Conservation (phyloP, 2,797 vertebrate species). For the Meriones psammophilus region DNA sequence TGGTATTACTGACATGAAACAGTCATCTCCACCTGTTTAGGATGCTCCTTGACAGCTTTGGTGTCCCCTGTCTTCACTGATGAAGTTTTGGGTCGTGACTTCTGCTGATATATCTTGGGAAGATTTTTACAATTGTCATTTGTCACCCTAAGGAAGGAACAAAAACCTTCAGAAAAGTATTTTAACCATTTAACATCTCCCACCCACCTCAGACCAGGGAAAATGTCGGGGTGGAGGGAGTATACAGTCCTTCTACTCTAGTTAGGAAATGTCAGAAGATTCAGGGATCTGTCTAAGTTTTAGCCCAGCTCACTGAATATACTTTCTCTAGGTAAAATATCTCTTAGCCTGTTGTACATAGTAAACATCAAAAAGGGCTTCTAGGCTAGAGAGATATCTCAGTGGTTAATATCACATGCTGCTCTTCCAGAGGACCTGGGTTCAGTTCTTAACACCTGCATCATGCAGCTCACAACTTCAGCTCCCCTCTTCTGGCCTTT, state of each 20-base stretch:
- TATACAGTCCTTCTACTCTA: background rate
- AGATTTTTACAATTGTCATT: conserved; percentile 86
- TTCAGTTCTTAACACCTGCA: background rate
- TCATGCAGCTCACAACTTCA: background rate
- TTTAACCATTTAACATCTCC: background rate
- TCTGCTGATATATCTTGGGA: conserved; percentile 85
- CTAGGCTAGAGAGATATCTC: background rate
- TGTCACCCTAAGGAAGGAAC: conserved; percentile 81
- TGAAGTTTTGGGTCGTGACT: conserved; percentile 80
- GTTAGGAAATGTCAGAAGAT: background rate
- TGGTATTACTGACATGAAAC: background rate
- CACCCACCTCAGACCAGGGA: background rate
- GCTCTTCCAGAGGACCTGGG: background rate
- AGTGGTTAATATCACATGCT: background rate
- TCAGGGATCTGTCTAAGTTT: background rate
- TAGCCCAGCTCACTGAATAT: background rate
- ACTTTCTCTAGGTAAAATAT: background rate
- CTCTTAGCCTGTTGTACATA: background rate
- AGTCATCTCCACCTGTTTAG: conserved; percentile 83
- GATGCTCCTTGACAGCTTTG: conserved; percentile 83
- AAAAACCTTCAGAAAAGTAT: conserved; percentile 68
- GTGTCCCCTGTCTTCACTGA: conserved; percentile 79
- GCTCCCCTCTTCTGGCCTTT: background rate
- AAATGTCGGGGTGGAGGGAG: background rate
- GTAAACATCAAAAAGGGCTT: background rate